Evolutionary conservation across 2,888 invertebrate genomes (phyloP).

Genomic region (Abrostola triplasia): DNA sequence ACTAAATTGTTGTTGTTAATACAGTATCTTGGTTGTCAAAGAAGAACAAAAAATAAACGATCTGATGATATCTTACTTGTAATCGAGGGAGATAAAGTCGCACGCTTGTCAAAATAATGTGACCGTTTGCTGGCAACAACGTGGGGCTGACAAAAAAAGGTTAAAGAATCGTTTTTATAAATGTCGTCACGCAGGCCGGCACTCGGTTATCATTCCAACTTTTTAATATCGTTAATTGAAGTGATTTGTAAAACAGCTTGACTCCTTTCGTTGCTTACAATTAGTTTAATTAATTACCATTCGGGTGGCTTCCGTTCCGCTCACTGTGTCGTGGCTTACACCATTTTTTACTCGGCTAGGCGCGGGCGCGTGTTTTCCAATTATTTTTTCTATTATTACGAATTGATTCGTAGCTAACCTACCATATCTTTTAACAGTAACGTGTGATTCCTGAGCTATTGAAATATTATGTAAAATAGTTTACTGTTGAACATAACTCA

Average conservation of each 20-base stretch:
- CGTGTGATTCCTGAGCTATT: constrained; percentile 3
- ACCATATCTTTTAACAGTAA: constrained; percentile 24
- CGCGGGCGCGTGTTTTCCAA: constrained; percentile 70
- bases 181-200: constrained; percentile 75
- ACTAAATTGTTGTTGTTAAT: constrained; percentile 61
- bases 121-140: constrained; percentile 61
- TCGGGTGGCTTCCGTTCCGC: constrained; percentile 85
- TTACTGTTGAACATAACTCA: constrained; percentile 34
- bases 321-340: constrained; percentile 74
- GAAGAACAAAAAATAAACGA: constrained; percentile 39
- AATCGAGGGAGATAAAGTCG: constrained; percentile 75
- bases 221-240: constrained; percentile 88
- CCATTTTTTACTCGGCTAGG: constrained; percentile 79
- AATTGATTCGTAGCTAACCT: constrained; percentile 41
- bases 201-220: constrained; percentile 81
- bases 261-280: constrained; percentile 88
- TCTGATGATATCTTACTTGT: constrained; percentile 59
- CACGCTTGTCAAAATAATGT: constrained; percentile 79
- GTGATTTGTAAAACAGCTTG: constrained; percentile 89
- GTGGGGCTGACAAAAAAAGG: constrained; percentile 60
- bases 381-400: constrained; percentile 60
- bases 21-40: constrained; percentile 56
- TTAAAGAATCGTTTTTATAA: constrained; percentile 65
- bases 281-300: constrained; percentile 88
- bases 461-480: constrained; percentile 9